Conservation (phyloP, 2,888 invertebrate genomes). For the Pasiphila rectangulata region DNA sequence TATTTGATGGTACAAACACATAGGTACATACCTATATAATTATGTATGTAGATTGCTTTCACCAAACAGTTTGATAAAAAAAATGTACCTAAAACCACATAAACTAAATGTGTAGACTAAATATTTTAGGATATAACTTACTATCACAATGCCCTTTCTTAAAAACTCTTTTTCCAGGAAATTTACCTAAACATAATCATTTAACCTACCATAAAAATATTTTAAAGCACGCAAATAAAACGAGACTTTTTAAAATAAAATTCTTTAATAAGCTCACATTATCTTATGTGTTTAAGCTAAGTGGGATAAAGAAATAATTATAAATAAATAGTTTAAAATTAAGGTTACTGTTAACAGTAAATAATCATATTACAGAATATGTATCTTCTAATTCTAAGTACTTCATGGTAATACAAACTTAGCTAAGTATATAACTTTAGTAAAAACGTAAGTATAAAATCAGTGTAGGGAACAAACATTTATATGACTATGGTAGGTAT, state of each 20-base stretch:
- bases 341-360: slow-evolving; percentile 52
- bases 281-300: slow-evolving; percentile 58
- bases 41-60: too few species aligned
- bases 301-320: slow-evolving; percentile 55
- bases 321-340: slow-evolving; percentile 65
- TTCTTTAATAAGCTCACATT: slow-evolving; percentile 78
- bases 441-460: slow-evolving; percentile 28
- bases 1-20: too few species aligned
- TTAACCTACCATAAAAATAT: not conserved
- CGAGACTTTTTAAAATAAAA: slow-evolving; percentile 63
- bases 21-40: too few species aligned
- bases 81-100: too few species aligned
- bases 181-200: not conserved
- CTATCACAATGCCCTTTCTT: too few species aligned
- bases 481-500: slow-evolving; percentile 16
- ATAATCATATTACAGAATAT: slow-evolving; percentile 35
- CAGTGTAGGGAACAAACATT: slow-evolving; percentile 11
- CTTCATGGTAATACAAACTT: slow-evolving; percentile 26
- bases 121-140: too few species aligned
- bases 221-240: slow-evolving; percentile 35
- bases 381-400: slow-evolving; percentile 19
- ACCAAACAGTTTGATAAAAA: too few species aligned
- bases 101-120: too few species aligned
- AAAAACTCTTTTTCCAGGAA: too few species aligned
- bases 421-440: slow-evolving; percentile 23